These are phyloP conservation scores for Rhaphigaster nebulosa DNA, from an alignment of 2,888 invertebrate genomes.

Conservation along the genomic window DNA sequence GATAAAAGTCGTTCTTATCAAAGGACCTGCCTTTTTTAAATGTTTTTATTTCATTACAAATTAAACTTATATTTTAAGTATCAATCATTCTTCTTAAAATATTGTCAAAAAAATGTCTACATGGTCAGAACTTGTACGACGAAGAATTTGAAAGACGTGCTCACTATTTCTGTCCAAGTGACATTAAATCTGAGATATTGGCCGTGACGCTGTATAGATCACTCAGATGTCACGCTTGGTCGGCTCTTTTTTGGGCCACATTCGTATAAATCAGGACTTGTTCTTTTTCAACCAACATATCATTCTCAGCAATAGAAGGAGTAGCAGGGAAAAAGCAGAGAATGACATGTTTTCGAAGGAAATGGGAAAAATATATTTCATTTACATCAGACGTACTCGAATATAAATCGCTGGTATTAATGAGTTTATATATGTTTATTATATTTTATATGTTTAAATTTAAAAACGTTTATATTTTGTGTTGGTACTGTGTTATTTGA, in stretches of 20 bases:
- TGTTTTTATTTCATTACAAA: neutral
- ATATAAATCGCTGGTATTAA: neutral
- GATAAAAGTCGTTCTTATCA: too few relatives aligned
- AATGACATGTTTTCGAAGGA: slow-evolving; percentile 19
- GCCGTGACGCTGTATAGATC: neutral
- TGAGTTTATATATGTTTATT: too few relatives aligned
- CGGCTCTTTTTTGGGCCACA: neutral
- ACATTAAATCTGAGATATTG: slow-evolving; percentile 22
- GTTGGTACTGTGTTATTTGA: too few relatives aligned
- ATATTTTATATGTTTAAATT: too few relatives aligned
- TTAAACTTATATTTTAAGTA: neutral
- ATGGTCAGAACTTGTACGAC: neutral
- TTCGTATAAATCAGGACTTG: neutral
- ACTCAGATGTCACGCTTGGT: neutral
- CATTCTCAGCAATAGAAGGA: neutral
- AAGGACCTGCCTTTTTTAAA: neutral
- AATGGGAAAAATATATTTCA: neutral
- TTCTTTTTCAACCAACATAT: neutral
- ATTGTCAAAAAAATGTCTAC: neutral
- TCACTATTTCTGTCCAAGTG: slow-evolving; percentile 5
- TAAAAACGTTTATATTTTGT: too few relatives aligned
- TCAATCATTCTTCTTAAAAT: neutral
- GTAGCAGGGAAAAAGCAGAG: neutral
- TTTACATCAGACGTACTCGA: neutral
- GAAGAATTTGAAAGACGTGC: neutral